These are phyloP conservation scores for Penelope pileata DNA, from an alignment of 2,113 vertebrate genomes.

Conservation along the genomic window DNA sequence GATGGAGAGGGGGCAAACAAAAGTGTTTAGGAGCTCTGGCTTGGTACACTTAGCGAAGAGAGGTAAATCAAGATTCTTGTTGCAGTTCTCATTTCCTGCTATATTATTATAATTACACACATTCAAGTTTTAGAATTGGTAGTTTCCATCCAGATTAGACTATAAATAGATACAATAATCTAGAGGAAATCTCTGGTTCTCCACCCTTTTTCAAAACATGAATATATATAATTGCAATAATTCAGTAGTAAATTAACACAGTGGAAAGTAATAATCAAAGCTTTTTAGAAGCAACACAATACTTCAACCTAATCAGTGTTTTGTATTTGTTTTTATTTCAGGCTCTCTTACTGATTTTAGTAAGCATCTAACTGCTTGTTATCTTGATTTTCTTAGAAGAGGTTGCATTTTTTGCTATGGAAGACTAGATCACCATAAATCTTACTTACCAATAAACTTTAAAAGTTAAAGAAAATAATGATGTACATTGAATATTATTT, in stretches of 20 bases:
- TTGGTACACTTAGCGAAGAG: neutral
- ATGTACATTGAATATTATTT: neutral
- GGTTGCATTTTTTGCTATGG: neutral
- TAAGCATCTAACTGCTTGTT: neutral
- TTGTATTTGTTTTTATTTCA: slow-evolving; percentile 48
- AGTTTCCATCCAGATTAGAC: neutral
- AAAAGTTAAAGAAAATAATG: neutral
- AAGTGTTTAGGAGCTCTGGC: neutral
- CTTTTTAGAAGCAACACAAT: slow-evolving; percentile 6
- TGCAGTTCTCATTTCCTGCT: neutral
- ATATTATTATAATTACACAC: neutral
- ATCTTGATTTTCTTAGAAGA: slow-evolving; percentile 1
- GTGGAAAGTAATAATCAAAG: slow-evolving; percentile 46
- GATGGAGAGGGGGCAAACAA: neutral
- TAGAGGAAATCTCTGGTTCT: neutral
- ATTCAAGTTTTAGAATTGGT: neutral
- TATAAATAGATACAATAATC: slow-evolving; percentile 21
- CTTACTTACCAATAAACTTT: neutral
- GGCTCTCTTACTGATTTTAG: slow-evolving; percentile 7
- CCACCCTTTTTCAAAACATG: slow-evolving; percentile 16
- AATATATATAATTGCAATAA: slow-evolving; percentile 55
- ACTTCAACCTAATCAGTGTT: slow-evolving; percentile 41
- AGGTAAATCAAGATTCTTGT: slow-evolving; percentile 19
- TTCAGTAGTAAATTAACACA: slow-evolving; percentile 6
- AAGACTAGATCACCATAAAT: neutral